Base-by-base conservation (phyloP, 2,888 invertebrate species). In the Acleris cristana region DNA sequence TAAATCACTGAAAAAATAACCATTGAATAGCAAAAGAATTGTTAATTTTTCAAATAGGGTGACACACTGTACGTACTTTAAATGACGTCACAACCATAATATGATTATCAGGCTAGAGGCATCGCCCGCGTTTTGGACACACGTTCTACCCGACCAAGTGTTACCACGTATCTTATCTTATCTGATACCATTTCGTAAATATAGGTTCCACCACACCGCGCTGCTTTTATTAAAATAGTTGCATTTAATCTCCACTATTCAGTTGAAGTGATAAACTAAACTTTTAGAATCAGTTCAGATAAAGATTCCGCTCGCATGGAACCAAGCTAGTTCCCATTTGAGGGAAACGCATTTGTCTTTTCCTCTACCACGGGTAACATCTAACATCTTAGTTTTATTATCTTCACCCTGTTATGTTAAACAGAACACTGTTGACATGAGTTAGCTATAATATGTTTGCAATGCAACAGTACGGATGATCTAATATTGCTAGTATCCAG, bases 131-230 rank as follows among this genome's bases (percentile, higher is more conserved):
- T 67, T 67, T 54, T 44, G 57, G 54, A 30, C 48, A 52, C 64
- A 49, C 52, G 58, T 26, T 54, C 49, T 23, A 58, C 10, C 40
- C 67, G 23, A n/a, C 40, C 26, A 26, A 52, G 34, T 54, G 53
- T 40, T 40, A 40, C 40, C 40, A 63, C 44, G 12, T 51, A 54
- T 60, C 34, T 62, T 63, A 67, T 67, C 67, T 67, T 58, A 67
- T 63, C 67, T 54, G 58, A 67, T 58, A 67, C 23, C 45, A 52
- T 67, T 60, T 40, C 57, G 53, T 63, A 63, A 63, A 63, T 67
- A 67, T 54, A 62, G 45, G 62, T 58, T 44, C 58, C 67, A 26
- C 48, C 45, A 45, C 49, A n/a, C 58, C 62, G 49, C 53, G 44
- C 23, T 10, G 53, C 18, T 62, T 66, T 49, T 67, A 63, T 58